Evolutionary conservation across 1,140 invertebrate species (phyloP), one percentile per base, ranked within the genome.

Genomic region (Mizuhopecten yessoensis): DNA sequence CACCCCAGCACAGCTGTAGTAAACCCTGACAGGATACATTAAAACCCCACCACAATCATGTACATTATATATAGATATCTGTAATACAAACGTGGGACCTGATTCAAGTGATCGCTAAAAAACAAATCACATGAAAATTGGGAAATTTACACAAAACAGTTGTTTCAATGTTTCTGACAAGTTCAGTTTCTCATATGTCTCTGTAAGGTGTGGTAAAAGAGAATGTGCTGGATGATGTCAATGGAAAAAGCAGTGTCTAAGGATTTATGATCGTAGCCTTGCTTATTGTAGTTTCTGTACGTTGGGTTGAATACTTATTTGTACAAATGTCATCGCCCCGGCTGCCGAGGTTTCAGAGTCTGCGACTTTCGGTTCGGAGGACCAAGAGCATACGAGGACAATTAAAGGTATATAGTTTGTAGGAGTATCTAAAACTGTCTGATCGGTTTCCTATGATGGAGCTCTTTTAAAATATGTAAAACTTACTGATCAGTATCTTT

Each of bases 311-410:
- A 75, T 75, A n/a, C 29, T 9, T 3, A 75, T 75, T 11, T 75
- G 57, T 75, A n/a, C 23, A 3, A 9, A 75, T 75, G 57, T 75
- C 57, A 5, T 75, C 57, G 29, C 57, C 57, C n/a, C n/a, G n/a
- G 23, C n/a, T 75, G 29, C 57, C 57, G 3, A 75, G 57, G 57
- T 75, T 75, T 75, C 57, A 75, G 57, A 75, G 57, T 75, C 57
- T 75, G 57, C 57, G 57, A 29, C 57, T 23, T n/a, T 75, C 57
- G 29, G 57, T 75, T 29, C 57, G 57, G 11, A n/a, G 57, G 57
- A 75, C 57, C 1, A 75, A 75, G 11, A 75, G 57, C n/a, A 75
- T n/a, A 75, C 1, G 57, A 75, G 23, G 23, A 75, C 5, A 29
- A 29, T 0, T 29, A 29, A 75, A 29, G 57, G 57, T 75, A 75